phyloP scores from a whole-genome alignment of 1,140 invertebrate species.

The Diploscapter pachys region DNA sequence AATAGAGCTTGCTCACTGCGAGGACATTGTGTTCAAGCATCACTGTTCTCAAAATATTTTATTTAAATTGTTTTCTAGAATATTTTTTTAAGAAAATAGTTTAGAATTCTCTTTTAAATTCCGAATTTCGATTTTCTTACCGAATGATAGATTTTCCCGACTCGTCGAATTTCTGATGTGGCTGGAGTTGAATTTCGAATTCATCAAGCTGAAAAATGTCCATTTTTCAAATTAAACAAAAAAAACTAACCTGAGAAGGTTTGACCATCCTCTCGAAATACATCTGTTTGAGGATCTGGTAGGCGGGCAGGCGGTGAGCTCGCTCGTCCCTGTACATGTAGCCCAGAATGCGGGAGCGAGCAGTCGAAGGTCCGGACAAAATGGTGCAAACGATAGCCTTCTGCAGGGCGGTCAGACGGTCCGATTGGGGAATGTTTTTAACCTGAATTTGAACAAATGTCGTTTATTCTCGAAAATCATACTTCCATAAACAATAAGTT shows the following conservation, averaged over 20 bases:
- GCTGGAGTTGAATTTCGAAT: constrained; percentile 82
- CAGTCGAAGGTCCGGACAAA: constrained; percentile 6
- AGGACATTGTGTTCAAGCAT: constrained; percentile 96
- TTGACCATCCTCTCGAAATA: constrained; percentile 91
- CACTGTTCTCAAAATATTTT: constrained; percentile 74
- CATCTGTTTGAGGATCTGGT: constrained; percentile 95
- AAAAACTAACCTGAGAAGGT: constrained; percentile 73
- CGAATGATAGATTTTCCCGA: constrained; percentile 78
- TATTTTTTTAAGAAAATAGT: too few species aligned
- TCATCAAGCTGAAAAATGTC: constrained; percentile 66
- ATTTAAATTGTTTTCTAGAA: too few species aligned
- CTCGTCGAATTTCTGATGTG: constrained; percentile 83
- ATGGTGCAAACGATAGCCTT: constrained; percentile 21
- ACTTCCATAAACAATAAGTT: neutral
- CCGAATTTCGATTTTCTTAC: too few species aligned
- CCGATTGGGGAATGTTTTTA: constrained; percentile 1
- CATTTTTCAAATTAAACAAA: neutral
- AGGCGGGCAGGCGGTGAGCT: constrained; percentile 87
- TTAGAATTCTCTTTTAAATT: too few species aligned
- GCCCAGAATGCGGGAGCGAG: constrained; percentile 75
- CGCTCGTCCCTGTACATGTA: constrained; percentile 97
- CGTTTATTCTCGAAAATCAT: too few species aligned
- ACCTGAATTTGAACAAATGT: neutral
- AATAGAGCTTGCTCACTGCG: constrained; percentile 94
- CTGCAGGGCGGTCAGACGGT: constrained; percentile 10